phyloP scores from a whole-genome alignment of 2,888 invertebrate species.

The Brachyptera risi region DNA sequence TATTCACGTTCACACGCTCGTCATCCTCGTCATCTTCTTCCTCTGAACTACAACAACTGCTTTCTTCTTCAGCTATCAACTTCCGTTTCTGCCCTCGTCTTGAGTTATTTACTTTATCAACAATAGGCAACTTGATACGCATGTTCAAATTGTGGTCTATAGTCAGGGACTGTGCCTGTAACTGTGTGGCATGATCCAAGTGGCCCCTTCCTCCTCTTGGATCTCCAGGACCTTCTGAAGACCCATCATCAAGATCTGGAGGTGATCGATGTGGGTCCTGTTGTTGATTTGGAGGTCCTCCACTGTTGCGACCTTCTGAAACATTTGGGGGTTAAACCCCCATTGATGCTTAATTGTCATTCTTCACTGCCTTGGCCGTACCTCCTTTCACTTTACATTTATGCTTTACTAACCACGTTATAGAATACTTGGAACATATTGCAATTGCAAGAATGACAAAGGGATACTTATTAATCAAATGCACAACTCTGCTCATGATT shows the following conservation, averaged over 20 bases:
- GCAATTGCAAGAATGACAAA: background rate
- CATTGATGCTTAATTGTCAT: too few species aligned
- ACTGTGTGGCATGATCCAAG: slow-evolving; percentile 49
- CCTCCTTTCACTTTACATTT: too few species aligned
- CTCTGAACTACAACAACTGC: slow-evolving; percentile 46
- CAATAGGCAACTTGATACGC: slow-evolving; percentile 38
- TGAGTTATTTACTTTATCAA: slow-evolving; percentile 30
- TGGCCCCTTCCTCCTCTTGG: slow-evolving; percentile 51
- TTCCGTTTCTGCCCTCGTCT: slow-evolving; percentile 58
- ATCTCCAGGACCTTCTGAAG: slow-evolving; percentile 50
- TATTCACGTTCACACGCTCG: slow-evolving; percentile 35
- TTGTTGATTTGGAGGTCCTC: slow-evolving; percentile 36
- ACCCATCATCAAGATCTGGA: slow-evolving; percentile 47
- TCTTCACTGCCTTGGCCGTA: too few species aligned
- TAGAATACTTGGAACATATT: background rate
- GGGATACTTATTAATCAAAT: background rate
- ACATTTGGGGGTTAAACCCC: background rate
- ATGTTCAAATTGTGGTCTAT: slow-evolving; percentile 45
- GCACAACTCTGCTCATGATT: background rate
- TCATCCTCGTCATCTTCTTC: slow-evolving; percentile 50
- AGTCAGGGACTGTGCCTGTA: slow-evolving; percentile 47
- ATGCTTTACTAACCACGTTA: background rate
- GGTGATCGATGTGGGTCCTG: slow-evolving; percentile 47
- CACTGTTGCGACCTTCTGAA: slow-evolving; percentile 45
- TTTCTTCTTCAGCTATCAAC: slow-evolving; percentile 47